Percentiles rank a stretch among this genome's conserved stretches.
phyloP scores from a whole-genome alignment of 2,113 vertebrate genomes.

The western clawed frog (Xenopus tropicalis) region DNA sequence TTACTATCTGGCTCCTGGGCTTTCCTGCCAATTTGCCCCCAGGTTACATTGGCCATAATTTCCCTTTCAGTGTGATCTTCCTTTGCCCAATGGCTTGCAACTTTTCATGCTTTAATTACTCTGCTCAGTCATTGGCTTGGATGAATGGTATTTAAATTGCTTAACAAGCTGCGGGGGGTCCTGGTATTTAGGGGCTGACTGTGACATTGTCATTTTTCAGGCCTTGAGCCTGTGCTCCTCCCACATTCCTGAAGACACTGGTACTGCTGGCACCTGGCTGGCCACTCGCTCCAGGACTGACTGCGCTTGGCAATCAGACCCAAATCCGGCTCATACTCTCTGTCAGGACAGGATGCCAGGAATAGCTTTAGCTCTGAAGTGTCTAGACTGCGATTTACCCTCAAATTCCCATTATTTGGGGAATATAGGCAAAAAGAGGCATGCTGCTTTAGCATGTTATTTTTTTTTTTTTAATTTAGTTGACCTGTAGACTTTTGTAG shows the following conservation, averaged over 20 bases:
- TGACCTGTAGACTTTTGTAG: no score
- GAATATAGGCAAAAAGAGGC: no score
- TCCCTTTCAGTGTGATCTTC: not conserved
- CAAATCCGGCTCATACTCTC: not conserved
- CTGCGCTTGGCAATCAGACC: not conserved
- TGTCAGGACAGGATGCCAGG: not conserved
- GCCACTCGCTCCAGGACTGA: not conserved
- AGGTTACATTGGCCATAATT: not conserved
- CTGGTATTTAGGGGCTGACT: conserved; percentile 11
- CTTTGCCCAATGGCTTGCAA: no score
- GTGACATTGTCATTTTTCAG: conserved; percentile 16
- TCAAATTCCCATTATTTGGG: not conserved
- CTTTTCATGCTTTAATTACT: not conserved
- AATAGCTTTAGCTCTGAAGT: not conserved
- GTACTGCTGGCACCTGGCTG: conserved; percentile 2
- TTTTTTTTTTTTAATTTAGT: no score
- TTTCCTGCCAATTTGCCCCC: no score
- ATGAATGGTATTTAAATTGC: not conserved
- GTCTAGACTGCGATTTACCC: not conserved
- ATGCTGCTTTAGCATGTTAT: no score
- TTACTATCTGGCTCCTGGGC: no score
- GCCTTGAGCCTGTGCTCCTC: not conserved
- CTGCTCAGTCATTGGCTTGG: not conserved
- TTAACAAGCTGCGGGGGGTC: not conserved
- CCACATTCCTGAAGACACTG: conserved; percentile 3